Evolutionary conservation across 1,140 invertebrate species (phyloP).

Genomic region (Trissolcus basalis): DNA sequence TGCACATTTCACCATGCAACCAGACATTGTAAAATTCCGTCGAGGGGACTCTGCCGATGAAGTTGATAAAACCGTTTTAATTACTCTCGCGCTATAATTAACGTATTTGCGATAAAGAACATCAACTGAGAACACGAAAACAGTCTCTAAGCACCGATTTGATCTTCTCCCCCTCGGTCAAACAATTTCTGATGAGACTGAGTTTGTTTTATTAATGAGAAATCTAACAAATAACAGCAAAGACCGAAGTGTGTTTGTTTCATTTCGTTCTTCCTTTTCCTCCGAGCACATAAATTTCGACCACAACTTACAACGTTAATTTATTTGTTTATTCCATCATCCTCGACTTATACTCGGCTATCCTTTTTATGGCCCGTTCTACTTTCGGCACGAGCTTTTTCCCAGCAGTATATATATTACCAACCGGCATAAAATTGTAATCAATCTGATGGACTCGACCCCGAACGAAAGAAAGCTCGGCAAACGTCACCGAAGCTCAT

Average conservation of each 20-base stretch:
- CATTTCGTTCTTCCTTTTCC: background rate
- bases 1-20: constrained; percentile 50
- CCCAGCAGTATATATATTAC: constrained; percentile 24
- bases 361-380: constrained; percentile 31
- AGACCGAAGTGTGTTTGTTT: background rate
- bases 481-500: constrained; percentile 25
- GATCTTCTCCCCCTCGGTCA: no score
- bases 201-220: background rate
- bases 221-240: background rate
- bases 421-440: constrained; percentile 43
- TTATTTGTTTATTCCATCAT: constrained; percentile 54
- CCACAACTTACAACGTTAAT: constrained; percentile 27
- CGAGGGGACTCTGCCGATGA: constrained; percentile 31
- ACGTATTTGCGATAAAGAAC: constrained; percentile 45
- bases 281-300: no score
- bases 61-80: constrained; percentile 49
- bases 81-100: constrained; percentile 48
- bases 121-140: constrained; percentile 22
- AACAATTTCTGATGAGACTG: background rate
- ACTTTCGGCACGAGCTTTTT: constrained; percentile 13
- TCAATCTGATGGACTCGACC: constrained; percentile 43
- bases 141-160: no score
- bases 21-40: constrained; percentile 39
- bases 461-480: constrained; percentile 25
- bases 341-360: constrained; percentile 22